Evolutionary conservation across 37 sponge, comb jelly and placozoan species (phyloP).

Genomic region (Ianthella basta): DNA sequence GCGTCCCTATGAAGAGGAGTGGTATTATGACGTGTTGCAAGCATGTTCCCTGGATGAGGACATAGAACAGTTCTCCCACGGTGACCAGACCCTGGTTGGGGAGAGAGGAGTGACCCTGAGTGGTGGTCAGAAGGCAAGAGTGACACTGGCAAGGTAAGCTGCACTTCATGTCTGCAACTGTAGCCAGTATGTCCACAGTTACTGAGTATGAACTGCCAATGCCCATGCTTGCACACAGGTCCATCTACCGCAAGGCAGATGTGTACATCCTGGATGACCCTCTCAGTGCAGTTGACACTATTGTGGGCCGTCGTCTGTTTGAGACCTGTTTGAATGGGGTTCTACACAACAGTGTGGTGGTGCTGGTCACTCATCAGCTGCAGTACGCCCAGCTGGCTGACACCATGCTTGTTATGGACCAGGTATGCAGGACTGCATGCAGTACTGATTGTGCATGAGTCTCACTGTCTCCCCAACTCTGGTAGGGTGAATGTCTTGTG

Average conservation of each 20-base stretch:
- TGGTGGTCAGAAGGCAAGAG: conserved; percentile 95
- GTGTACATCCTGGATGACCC: conserved; percentile 83
- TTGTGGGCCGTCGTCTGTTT: conserved; percentile 74
- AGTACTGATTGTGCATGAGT: too few relatives aligned
- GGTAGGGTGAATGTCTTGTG: not conserved
- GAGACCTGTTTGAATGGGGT: conserved; percentile 72
- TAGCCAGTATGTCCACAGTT: not conserved
- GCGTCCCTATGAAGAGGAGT: conserved; percentile 7
- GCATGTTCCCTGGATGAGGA: conserved; percentile 75
- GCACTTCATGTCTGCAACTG: not conserved
- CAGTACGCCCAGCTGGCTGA: conserved; percentile 72
- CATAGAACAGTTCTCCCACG: conserved; percentile 54
- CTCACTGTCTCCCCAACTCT: too few relatives aligned
- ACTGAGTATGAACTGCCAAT: not conserved
- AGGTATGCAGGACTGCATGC: conserved; percentile 38
- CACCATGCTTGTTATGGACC: conserved; percentile 63
- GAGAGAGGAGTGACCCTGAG: conserved; percentile 92
- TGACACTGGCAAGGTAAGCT: conserved; percentile 83
- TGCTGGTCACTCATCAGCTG: conserved; percentile 82
- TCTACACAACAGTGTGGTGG: conserved; percentile 40
- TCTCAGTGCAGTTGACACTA: conserved; percentile 82
- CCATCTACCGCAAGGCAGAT: conserved; percentile 70
- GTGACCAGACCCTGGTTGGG: conserved; percentile 88
- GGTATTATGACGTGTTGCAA: conserved; percentile 58
- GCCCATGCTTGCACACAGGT: too few relatives aligned